Conservation (phyloP, 2,888 invertebrate species). For the Cataglyphis livida region DNA sequence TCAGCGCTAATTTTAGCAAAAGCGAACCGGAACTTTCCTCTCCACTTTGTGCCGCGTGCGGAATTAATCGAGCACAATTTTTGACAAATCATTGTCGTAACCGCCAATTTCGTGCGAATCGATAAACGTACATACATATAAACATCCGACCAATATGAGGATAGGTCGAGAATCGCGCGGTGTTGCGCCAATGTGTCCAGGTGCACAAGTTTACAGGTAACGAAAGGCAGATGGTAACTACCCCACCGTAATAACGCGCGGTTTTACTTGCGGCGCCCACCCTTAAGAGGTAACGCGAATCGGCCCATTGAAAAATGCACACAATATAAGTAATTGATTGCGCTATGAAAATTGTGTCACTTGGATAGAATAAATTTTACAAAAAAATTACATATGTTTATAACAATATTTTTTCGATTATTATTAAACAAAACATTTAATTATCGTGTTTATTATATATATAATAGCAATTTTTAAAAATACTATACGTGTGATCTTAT, state of each 20-base stretch:
- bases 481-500: neutral
- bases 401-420: neutral
- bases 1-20: neutral
- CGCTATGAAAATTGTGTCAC: conserved; percentile 9
- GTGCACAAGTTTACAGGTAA: conserved; percentile 75
- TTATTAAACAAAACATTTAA: neutral
- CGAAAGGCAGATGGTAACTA: conserved; percentile 80
- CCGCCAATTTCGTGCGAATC: conserved; percentile 60
- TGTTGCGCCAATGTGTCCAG: conserved; percentile 74
- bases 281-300: conserved; percentile 60
- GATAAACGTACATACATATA: conserved; percentile 52
- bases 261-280: conserved; percentile 70
- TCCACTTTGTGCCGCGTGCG: neutral
- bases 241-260: conserved; percentile 76
- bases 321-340: conserved; percentile 56
- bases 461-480: neutral
- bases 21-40: neutral
- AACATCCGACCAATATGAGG: conserved; percentile 23
- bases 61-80: conserved; percentile 37
- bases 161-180: conserved; percentile 32
- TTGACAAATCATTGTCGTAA: conserved; percentile 52
- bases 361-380: neutral
- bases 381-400: neutral
- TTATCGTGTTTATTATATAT: neutral
- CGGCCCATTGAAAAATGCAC: conserved; percentile 38